Percentiles rank a stretch among this genome's conserved stretches.
Conservation (phyloP, 2,888 invertebrate genomes). For the Aradus depressus region DNA sequence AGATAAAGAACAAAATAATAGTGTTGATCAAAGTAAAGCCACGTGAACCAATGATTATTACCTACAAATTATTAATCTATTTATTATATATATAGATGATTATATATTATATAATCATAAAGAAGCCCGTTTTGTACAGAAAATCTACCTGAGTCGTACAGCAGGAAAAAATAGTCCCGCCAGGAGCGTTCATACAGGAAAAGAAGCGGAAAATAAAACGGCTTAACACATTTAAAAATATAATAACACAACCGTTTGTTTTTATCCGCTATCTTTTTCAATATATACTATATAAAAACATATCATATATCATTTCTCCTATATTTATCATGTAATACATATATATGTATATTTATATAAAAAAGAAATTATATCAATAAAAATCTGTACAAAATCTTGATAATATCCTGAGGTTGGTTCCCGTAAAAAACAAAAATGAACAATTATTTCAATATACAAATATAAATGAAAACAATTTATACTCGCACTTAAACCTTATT, state of each 20-base stretch:
- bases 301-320: slow-evolving; percentile 13
- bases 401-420: slow-evolving; percentile 19
- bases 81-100: too few species aligned
- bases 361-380: slow-evolving; percentile 18
- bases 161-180: slow-evolving; percentile 11
- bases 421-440: slow-evolving; percentile 14
- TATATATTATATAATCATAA: slow-evolving; percentile 22
- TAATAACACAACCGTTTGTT: slow-evolving; percentile 17
- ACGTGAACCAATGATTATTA: not conserved
- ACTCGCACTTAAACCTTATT: too few species aligned
- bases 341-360: slow-evolving; percentile 14
- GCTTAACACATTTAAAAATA: slow-evolving; percentile 13
- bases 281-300: slow-evolving; percentile 5
- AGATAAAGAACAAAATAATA: too few species aligned
- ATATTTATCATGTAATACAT: slow-evolving; percentile 14
- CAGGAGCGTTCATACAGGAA: slow-evolving; percentile 11
- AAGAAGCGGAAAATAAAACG: slow-evolving; percentile 16
- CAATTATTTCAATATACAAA: not conserved
- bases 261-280: slow-evolving; percentile 10
- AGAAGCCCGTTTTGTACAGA: slow-evolving; percentile 25
- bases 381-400: slow-evolving; percentile 19
- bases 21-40: too few species aligned
- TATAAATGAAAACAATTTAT: too few species aligned
- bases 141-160: slow-evolving; percentile 27
- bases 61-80: not conserved